These are phyloP conservation scores for Caenorhabditis briggsae DNA, from an alignment of 1,140 invertebrate species.

Conservation along the genomic window DNA sequence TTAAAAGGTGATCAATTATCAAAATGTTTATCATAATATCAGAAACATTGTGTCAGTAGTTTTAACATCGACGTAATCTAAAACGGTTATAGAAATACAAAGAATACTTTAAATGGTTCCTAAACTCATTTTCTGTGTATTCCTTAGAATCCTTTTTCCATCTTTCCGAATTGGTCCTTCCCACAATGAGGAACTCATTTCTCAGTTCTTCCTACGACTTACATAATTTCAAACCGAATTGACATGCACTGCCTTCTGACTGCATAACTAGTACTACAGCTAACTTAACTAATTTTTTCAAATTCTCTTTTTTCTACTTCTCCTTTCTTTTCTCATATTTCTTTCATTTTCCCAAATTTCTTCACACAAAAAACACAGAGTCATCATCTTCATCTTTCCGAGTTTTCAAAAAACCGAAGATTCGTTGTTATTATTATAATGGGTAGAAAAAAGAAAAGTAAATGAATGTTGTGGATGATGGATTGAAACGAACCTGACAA, in stretches of 20 bases:
- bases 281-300: not conserved
- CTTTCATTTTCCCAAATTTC: not conserved
- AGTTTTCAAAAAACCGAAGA: not conserved
- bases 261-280: not conserved
- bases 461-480: slow-evolving; percentile 4
- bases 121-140: no score
- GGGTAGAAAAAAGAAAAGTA: not conserved
- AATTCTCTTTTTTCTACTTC: not conserved
- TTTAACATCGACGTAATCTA: no score
- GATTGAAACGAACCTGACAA: slow-evolving; percentile 26
- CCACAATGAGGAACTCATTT: not conserved
- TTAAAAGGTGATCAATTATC: no score
- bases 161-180: not conserved
- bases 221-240: not conserved
- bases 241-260: not conserved
- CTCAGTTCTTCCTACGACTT: not conserved
- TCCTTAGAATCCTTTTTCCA: no score
- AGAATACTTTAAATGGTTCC: no score
- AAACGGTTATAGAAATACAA: no score
- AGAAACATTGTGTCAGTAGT: no score
- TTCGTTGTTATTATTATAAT: slow-evolving; percentile 6
- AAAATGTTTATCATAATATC: no score
- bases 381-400: not conserved
- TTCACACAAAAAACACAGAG: not conserved
- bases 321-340: slow-evolving; percentile 5